Conservation (phyloP, 2,888 invertebrate genomes). For the Sipha maydis region DNA sequence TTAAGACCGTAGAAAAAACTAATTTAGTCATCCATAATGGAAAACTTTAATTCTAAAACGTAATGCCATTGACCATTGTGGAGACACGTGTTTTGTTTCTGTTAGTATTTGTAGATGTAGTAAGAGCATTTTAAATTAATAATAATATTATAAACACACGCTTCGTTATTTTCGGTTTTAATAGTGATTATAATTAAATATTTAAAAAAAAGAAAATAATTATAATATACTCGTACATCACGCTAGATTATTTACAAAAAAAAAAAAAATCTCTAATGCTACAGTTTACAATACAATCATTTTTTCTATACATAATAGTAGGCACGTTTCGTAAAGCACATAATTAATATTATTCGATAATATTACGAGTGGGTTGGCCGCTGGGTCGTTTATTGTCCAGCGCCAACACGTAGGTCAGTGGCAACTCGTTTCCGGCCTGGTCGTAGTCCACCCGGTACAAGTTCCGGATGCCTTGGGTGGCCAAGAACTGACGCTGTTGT, state of each 20-base stretch:
- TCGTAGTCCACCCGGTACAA: slow-evolving; percentile 64
- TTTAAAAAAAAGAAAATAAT: too few species aligned
- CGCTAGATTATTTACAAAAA: background rate
- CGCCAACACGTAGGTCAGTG: slow-evolving; percentile 64
- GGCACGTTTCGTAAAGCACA: background rate
- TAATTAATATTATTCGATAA: background rate
- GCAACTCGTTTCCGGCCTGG: slow-evolving; percentile 63
- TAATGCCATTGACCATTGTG: too few species aligned
- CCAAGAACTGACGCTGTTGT: slow-evolving; percentile 63
- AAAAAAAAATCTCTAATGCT: background rate
- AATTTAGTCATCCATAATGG: too few species aligned
- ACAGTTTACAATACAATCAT: background rate
- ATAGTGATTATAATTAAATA: too few species aligned
- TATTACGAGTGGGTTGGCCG: background rate
- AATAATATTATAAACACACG: too few species aligned
- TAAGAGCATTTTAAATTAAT: too few species aligned
- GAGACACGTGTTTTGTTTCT: too few species aligned
- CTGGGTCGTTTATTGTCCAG: slow-evolving; percentile 55
- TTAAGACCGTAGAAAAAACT: too few species aligned
- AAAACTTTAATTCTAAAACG: too few species aligned
- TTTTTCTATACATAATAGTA: background rate
- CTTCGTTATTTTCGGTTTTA: too few species aligned
- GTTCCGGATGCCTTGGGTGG: slow-evolving; percentile 64
- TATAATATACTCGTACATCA: background rate
- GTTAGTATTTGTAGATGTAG: too few species aligned